A percentile compares a stretch with the other conserved stretches of the same genome.
phyloP scores from a whole-genome alignment of 2,113 vertebrate species.

The Diadophis punctatus region DNA sequence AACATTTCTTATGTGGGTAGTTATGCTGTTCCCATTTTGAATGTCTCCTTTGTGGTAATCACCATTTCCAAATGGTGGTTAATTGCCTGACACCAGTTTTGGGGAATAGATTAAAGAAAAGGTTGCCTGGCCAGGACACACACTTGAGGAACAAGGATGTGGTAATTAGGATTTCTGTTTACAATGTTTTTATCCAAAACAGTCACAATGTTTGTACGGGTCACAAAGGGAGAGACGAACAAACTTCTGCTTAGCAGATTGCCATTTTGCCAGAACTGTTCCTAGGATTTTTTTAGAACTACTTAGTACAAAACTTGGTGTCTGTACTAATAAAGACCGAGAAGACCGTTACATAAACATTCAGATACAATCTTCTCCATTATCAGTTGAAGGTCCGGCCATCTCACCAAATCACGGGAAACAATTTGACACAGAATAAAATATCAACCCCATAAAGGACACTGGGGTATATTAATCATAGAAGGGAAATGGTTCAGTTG shows the following conservation, averaged over 20 bases:
- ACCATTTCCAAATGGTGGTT: background rate
- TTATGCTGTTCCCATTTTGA: background rate
- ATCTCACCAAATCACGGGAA: background rate
- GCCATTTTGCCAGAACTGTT: background rate
- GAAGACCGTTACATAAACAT: background rate
- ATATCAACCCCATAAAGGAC: background rate
- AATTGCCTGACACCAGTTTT: background rate
- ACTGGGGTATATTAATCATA: background rate
- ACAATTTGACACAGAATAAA: background rate
- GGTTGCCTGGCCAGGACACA: background rate
- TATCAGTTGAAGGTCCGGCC: background rate
- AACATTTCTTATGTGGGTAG: background rate
- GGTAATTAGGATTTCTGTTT: background rate
- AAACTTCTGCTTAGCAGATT: background rate
- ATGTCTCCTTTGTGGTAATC: background rate
- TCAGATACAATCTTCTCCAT: background rate
- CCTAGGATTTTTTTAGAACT: background rate
- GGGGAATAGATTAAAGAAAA: background rate
- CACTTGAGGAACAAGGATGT: background rate
- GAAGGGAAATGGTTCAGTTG: background rate
- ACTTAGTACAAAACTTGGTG: background rate
- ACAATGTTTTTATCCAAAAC: background rate
- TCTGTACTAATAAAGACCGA: background rate
- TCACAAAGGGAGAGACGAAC: background rate
- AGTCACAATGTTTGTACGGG: background rate